phyloP scores from a whole-genome alignment of 2,113 vertebrate genomes.

The Sturnira hondurensis region DNA sequence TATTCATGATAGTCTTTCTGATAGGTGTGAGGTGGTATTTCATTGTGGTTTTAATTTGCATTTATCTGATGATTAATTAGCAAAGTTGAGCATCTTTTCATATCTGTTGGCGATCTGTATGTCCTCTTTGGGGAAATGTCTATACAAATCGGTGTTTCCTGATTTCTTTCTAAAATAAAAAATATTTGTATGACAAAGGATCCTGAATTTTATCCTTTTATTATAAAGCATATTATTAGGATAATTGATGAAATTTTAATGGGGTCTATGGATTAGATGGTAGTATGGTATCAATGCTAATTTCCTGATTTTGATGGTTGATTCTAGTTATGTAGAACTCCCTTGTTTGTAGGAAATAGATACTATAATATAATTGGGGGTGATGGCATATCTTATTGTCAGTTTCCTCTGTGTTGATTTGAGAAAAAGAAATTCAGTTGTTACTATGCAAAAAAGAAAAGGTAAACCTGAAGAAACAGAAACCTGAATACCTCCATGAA shows the following conservation, averaged over 20 bases:
- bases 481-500: background rate
- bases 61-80: too few relatives aligned
- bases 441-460: background rate
- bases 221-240: background rate
- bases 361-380: background rate
- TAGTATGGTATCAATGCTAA: background rate
- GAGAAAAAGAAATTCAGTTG: slow-evolving; percentile 8
- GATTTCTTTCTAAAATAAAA: too few relatives aligned
- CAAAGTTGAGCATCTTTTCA: too few relatives aligned
- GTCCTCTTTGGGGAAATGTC: too few relatives aligned
- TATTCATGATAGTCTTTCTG: too few relatives aligned
- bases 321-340: background rate
- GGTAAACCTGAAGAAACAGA: background rate
- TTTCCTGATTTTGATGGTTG: slow-evolving; percentile 1
- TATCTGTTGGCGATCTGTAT: too few relatives aligned
- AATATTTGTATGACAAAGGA: background rate
- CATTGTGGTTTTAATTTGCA: too few relatives aligned
- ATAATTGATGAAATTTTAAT: background rate
- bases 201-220: background rate
- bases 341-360: background rate
- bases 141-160: too few relatives aligned
- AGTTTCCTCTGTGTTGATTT: background rate
- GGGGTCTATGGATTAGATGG: background rate
- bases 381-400: background rate
- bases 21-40: too few relatives aligned